A percentile compares a stretch with the other conserved stretches of the same genome.
These are phyloP conservation scores for Scaeva pyrastri DNA, from an alignment of 2,888 invertebrate genomes.

Conservation along the genomic window DNA sequence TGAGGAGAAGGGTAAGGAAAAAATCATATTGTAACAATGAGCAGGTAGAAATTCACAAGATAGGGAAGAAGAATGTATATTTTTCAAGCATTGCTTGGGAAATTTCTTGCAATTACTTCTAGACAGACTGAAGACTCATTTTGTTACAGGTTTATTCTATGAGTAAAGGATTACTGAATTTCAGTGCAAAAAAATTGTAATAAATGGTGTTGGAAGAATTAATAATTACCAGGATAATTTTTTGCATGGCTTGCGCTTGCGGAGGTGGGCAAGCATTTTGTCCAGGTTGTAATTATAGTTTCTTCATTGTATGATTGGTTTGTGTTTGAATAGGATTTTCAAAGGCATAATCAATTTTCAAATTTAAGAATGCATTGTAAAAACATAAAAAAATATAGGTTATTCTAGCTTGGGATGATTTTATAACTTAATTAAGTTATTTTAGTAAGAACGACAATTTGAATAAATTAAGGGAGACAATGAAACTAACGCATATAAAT, in stretches of 20 bases:
- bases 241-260: constrained; percentile 38
- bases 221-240: constrained; percentile 32
- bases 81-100: constrained; percentile 53
- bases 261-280: constrained; percentile 46
- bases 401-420: too few species aligned
- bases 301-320: constrained; percentile 34
- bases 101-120: constrained; percentile 43
- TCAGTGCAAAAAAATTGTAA: constrained; percentile 26
- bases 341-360: too few species aligned
- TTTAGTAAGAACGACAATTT: too few species aligned
- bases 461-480: too few species aligned
- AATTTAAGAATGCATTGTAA: neutral
- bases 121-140: constrained; percentile 64
- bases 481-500: too few species aligned
- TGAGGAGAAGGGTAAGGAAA: constrained; percentile 35
- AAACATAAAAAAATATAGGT: neutral
- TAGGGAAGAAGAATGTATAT: constrained; percentile 45
- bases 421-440: too few species aligned
- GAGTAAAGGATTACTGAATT: constrained; percentile 34
- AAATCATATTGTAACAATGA: constrained; percentile 54
- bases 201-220: constrained; percentile 47
- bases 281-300: constrained; percentile 32
- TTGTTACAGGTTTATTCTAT: constrained; percentile 1
- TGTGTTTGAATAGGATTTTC: constrained; percentile 9
- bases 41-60: constrained; percentile 51